Percentiles rank a stretch among this genome's conserved stretches.
These are phyloP conservation scores for Drosophila paramelanica DNA, from an alignment of 2,888 invertebrate species.

Conservation along the genomic window DNA sequence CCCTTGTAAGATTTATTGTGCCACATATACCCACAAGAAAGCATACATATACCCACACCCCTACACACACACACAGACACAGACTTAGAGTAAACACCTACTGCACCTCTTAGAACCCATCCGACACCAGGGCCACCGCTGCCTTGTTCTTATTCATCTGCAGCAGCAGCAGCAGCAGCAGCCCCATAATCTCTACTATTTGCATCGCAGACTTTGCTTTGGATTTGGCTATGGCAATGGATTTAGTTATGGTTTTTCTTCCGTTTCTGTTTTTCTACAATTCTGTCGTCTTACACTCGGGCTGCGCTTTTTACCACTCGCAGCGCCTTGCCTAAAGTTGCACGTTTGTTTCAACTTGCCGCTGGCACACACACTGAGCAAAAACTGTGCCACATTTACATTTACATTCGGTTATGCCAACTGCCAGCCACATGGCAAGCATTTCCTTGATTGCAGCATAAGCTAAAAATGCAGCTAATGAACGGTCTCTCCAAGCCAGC, in stretches of 20 bases:
- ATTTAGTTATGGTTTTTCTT: conserved; percentile 81
- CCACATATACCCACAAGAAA: conserved; percentile 37
- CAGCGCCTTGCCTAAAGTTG: conserved; percentile 33
- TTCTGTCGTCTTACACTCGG: conserved; percentile 39
- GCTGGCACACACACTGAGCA: conserved; percentile 69
- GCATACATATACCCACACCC: conserved; percentile 20
- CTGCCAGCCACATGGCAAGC: conserved; percentile 41
- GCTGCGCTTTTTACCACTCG: conserved; percentile 67
- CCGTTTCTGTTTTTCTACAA: conserved; percentile 30
- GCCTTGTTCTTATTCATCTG: conserved; percentile 64
- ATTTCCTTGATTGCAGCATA: conserved; percentile 53
- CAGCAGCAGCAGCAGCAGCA: conserved; percentile 30
- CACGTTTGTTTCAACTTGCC: conserved; percentile 62
- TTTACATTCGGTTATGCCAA: conserved; percentile 39
- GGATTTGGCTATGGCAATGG: conserved; percentile 79
- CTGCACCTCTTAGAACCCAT: conserved; percentile 36
- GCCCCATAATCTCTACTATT: conserved; percentile 78
- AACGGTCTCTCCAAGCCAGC: conserved; percentile 50
- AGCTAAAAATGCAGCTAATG: conserved; percentile 58
- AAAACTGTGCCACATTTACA: conserved; percentile 65
- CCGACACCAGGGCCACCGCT: conserved; percentile 7
- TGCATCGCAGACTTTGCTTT: conserved; percentile 81
- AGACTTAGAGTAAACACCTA: conserved; percentile 48
- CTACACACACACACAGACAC: conserved; percentile 20
- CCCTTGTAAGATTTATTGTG: conserved; percentile 78